A percentile compares a stretch with the other conserved stretches of the same genome.
Evolutionary conservation across 1,140 invertebrate species (phyloP).

Genomic region (Scaptodrosophila lebanonensis): DNA sequence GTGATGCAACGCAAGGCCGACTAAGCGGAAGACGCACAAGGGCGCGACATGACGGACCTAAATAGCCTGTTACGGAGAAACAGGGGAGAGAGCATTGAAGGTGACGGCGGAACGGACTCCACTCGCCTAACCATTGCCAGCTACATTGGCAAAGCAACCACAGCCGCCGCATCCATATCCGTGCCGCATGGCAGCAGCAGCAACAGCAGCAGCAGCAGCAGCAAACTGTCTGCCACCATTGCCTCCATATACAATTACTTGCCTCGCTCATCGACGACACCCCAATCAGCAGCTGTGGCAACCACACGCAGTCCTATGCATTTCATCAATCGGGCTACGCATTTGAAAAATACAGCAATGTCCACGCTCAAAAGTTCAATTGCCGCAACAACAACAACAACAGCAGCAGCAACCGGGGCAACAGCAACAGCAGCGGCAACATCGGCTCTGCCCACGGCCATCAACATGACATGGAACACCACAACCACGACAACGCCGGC

Average conservation of each 20-base stretch:
- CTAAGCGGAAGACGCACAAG: no score
- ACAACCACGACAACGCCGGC: background rate
- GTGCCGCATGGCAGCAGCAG: constrained; percentile 13
- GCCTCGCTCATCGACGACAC: constrained; percentile 1
- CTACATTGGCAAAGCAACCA: constrained; percentile 13
- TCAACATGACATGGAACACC: constrained; percentile 17
- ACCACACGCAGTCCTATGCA: constrained; percentile 4
- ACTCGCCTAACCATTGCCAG: constrained; percentile 14
- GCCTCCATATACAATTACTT: constrained; percentile 19
- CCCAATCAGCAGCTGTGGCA: constrained; percentile 5
- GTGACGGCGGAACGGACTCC: constrained; percentile 12
- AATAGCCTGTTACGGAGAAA: no score
- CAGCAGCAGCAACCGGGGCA: constrained; percentile 6
- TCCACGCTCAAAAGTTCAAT: no score
- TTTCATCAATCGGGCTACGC: constrained; percentile 29
- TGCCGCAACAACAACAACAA: constrained; percentile 24
- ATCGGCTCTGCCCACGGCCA: constrained; percentile 40
- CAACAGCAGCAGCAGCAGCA: constrained; percentile 7
- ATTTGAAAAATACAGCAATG: constrained; percentile 24
- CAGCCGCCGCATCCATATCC: background rate
- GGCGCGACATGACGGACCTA: no score
- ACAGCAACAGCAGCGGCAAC: constrained; percentile 15
- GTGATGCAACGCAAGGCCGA: no score
- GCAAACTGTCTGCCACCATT: constrained; percentile 1
- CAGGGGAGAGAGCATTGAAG: constrained; percentile 9